These are phyloP conservation scores for Drosophila mimica DNA, from an alignment of 2,888 invertebrate genomes.

Conservation along the genomic window DNA sequence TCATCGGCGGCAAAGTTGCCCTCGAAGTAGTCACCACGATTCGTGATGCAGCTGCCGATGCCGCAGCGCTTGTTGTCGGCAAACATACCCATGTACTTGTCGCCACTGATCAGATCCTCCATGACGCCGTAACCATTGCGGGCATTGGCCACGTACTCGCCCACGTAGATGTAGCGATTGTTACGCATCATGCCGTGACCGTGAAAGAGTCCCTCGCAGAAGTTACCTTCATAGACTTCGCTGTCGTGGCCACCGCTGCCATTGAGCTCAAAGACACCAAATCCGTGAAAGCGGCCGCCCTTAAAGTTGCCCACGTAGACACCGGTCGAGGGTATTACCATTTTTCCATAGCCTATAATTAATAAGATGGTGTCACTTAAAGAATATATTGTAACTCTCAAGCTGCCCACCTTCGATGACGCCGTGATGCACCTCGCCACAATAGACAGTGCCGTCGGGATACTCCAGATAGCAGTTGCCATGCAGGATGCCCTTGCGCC, in stretches of 20 bases:
- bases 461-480: conserved; percentile 93
- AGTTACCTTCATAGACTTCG: conserved; percentile 94
- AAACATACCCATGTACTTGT: conserved; percentile 96
- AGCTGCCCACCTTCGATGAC: conserved; percentile 81
- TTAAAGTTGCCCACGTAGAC: conserved; percentile 89
- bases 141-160: conserved; percentile 92
- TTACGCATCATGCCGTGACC: conserved; percentile 94
- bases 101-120: conserved; percentile 93
- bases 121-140: conserved; percentile 95
- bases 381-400: background rate
- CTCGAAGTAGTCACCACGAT: conserved; percentile 96
- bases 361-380: background rate
- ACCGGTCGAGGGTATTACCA: conserved; percentile 86
- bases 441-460: conserved; percentile 91
- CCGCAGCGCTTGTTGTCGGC: conserved; percentile 93
- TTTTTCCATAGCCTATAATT: conserved; percentile 82
- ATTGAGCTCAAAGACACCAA: conserved; percentile 89
- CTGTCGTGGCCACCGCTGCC: conserved; percentile 90
- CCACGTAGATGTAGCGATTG: conserved; percentile 94
- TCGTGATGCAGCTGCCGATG: conserved; percentile 93
- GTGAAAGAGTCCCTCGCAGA: conserved; percentile 92
- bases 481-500: conserved; percentile 93
- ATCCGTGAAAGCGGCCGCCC: conserved; percentile 93
- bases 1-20: conserved; percentile 93
- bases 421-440: conserved; percentile 91